Percentiles rank a stretch among this genome's conserved stretches.
These are phyloP conservation scores for Morus bassanus DNA, from an alignment of 2,797 vertebrate species.

Conservation along the genomic window DNA sequence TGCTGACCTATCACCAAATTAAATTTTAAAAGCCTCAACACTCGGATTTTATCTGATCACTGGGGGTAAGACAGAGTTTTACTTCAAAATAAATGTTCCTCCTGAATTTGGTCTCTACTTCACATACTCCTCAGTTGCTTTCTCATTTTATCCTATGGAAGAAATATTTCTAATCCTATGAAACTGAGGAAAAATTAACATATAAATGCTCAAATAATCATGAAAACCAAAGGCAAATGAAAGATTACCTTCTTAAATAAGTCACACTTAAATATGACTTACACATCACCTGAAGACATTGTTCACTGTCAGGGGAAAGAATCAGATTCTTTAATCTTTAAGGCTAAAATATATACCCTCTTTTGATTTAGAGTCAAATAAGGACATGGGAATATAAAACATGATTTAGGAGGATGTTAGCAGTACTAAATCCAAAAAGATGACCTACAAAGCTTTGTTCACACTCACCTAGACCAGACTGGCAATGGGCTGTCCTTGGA, in stretches of 20 bases:
- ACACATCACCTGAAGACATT: neutral
- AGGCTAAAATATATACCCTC: neutral
- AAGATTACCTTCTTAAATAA: neutral
- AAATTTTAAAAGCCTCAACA: neutral
- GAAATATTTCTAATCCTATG: neutral
- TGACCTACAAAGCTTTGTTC: neutral
- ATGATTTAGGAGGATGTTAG: neutral
- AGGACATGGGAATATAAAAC: neutral
- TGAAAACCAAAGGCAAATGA: neutral
- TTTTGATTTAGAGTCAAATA: neutral
- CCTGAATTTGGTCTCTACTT: neutral
- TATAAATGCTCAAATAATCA: neutral
- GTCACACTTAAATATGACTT: neutral
- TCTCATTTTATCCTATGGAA: neutral
- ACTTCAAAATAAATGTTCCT: neutral
- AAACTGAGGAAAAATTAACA: neutral
- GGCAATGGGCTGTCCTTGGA: neutral
- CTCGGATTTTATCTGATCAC: neutral
- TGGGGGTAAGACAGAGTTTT: neutral
- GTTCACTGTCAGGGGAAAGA: neutral
- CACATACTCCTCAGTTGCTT: neutral
- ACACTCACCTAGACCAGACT: neutral
- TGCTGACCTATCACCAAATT: neutral
- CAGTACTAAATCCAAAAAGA: neutral
- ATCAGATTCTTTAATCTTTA: neutral